phyloP scores from a whole-genome alignment of 1,140 invertebrate species.

The Pemphigus obesinymphae region DNA sequence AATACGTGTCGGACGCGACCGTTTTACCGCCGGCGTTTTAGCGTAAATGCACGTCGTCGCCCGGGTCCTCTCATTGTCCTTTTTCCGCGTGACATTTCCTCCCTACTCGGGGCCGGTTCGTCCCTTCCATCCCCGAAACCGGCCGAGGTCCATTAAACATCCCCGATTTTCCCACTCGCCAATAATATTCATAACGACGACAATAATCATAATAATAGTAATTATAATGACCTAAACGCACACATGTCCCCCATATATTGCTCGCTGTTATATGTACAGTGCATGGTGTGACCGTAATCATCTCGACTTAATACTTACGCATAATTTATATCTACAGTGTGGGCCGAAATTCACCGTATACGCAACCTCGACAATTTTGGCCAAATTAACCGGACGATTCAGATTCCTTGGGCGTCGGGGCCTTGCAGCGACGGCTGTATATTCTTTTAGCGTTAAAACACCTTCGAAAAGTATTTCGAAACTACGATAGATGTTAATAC shows the following conservation, averaged over 20 bases:
- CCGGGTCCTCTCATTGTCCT: conserved; percentile 5
- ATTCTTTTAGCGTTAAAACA: too few relatives aligned
- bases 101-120: neutral
- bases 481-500: too few relatives aligned
- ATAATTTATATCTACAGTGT: neutral
- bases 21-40: conserved; percentile 9
- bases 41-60: neutral
- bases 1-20: neutral
- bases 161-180: neutral
- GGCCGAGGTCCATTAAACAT: neutral
- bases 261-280: neutral
- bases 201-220: neutral
- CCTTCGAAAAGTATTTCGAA: too few relatives aligned
- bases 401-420: too few relatives aligned
- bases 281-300: neutral
- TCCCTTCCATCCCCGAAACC: neutral
- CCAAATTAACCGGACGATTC: too few relatives aligned
- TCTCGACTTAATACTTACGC: neutral
- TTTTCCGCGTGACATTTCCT: neutral
- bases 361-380: too few relatives aligned
- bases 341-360: too few relatives aligned
- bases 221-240: conserved; percentile 15
- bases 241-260: neutral
- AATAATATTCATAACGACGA: neutral
- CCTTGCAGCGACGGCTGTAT: too few relatives aligned